Conservation (phyloP, 2,113 vertebrate genomes). For the Caranx melampygus region DNA sequence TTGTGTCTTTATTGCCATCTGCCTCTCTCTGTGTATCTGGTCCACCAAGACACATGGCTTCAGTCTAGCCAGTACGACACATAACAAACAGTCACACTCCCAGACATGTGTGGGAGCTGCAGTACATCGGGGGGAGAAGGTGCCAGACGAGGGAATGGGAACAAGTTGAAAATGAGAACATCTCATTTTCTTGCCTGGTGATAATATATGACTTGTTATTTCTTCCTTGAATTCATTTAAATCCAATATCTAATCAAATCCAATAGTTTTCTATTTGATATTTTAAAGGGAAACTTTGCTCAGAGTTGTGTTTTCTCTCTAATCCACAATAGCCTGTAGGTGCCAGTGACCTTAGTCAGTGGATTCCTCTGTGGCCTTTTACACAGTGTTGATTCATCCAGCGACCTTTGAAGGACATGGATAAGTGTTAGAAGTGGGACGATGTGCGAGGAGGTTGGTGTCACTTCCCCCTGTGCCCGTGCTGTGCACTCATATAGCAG, state of each 20-base stretch:
- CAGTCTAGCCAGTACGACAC: conserved; percentile 42
- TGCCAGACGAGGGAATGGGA: conserved; percentile 64
- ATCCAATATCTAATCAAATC: conserved; percentile 8
- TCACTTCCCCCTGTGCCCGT: conserved; percentile 34
- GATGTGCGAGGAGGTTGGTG: conserved; percentile 43
- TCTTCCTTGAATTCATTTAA: neutral
- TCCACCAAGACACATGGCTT: conserved; percentile 19
- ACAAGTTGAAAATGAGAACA: conserved; percentile 40
- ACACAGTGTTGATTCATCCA: conserved; percentile 49
- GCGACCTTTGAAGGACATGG: conserved; percentile 59
- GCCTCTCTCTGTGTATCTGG: conserved; percentile 45
- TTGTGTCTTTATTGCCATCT: conserved; percentile 44
- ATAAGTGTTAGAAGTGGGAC: conserved; percentile 42
- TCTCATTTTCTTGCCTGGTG: conserved; percentile 42
- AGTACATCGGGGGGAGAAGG: conserved; percentile 50
- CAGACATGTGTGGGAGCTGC: conserved; percentile 71
- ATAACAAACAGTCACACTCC: conserved; percentile 55
- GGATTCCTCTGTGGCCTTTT: conserved; percentile 34
- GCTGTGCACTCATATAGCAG: conserved; percentile 31
- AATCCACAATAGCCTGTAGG: neutral
- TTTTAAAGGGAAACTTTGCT: conserved; percentile 14
- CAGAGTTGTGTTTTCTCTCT: neutral
- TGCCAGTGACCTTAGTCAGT: conserved; percentile 14
- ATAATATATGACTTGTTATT: conserved; percentile 46
- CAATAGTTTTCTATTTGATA: conserved; percentile 5